Base-by-base conservation (phyloP, 2,797 vertebrate species). In the Mormyrops boulengeri region DNA sequence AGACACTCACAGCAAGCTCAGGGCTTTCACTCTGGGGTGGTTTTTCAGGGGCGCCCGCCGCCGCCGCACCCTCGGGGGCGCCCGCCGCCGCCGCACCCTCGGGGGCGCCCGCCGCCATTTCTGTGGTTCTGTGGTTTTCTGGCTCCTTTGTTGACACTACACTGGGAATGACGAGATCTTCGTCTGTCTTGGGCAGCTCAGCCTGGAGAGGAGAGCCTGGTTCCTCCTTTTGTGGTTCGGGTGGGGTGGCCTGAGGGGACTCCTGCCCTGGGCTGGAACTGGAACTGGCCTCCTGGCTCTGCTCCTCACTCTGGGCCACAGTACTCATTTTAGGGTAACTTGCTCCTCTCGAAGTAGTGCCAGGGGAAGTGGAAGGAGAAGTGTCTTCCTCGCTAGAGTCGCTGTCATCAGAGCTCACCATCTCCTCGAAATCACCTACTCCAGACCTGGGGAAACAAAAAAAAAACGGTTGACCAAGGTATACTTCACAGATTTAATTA, bases 391-490 rank as follows among this genome's bases (percentile, higher is more conserved):
- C 94, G 7, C 87, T 92, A 2, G 92, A 95, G 47, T 93, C 88
- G 0, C 94, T 95, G 0, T 95, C 96, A 0, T 93, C 95, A 0
- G 96, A 96, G 47, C 94, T 96, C 86, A 91, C 93, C 12, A 90
- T 44, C 2, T 95, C 93, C 0, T 96, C 96, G 69, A 96, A 55
- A 4, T 91, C 96, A 87, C 95, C 95, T 89, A 95, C 77, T 0
- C 94, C 95, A 0, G 88, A 93, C 95, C 95, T 96, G 91, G 77
- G 19, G 90, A 82, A 57, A 30, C 26, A n/a, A 50, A 2, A n/a
- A 14, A 11, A 6, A 77, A 47, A 57, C 14, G 0, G 41, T n/a
- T 49, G n/a, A 34, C 30, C 73, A 19, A 19, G 49, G 41, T 44
- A 6, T 8, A 38, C 2, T 38, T 84, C 14, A 50, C 14, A 84